Base-by-base conservation (phyloP, 2,888 invertebrate species). In the Fragum fragum region DNA sequence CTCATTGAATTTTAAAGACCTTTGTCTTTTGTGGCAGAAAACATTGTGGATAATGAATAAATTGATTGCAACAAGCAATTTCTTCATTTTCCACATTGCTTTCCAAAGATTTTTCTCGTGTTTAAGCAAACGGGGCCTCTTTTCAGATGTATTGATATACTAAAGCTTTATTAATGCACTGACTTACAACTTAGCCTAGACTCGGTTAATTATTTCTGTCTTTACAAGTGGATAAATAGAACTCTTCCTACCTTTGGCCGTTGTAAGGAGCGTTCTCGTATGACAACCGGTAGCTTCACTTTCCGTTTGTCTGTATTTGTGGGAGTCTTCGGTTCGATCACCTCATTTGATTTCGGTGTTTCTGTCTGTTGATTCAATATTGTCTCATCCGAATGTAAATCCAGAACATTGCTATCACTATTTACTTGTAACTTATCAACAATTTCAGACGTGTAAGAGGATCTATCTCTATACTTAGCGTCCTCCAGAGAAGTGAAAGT, bases 401-500 rank as follows among this genome's bases (percentile, higher is more conserved):
- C 47, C 47, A 47, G 16, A 47, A 3, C n/a, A 9, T 47, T 47
- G 5, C 18, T 11, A 18, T 18, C n/a, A 61, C 61, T 32, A n/a
- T 28, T 14, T 18, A 14, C 28, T 57, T 9, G 0, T 1, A 32
- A 11, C 3, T 29, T 32, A 32, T 61, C 61, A 2, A 7, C 29
- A n/a, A 11, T 61, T 18, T 61, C 32, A 32, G n/a, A 14, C 3
- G 5, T n/a, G 23, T 26, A 1, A 6, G 26, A 23, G 7, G 26
- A 32, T 32, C 2, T 14, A 28, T 61, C 32, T n/a, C 18, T 36
- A 1, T 7, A 9, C 42, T 42, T 66, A 18, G 42, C 66, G 14
- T 66, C 66, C 42, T 66, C 66, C 23, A 66, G 32, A 1, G 66
- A 66, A 14, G 66, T 66, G 66, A 66, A 66, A 21, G 76, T 76